Base-by-base conservation (phyloP, 35 echinoderm and acorn worm species). In the Lytechinus variegatus region DNA sequence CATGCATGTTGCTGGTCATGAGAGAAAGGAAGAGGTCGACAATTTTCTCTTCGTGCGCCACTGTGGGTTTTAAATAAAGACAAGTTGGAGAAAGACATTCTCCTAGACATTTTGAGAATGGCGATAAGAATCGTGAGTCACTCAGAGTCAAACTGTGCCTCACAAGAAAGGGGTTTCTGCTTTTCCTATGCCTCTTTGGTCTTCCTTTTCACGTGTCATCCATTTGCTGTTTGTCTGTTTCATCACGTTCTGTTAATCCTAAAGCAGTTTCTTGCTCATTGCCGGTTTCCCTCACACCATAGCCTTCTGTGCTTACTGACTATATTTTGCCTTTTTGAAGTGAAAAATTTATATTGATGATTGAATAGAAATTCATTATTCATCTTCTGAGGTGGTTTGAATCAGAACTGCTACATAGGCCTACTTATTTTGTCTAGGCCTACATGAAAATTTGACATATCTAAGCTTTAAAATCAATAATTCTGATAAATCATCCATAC, bases 51-150 rank as follows among this genome's bases (percentile, higher is more conserved):
- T 79, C 19, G 66, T 24, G 66, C 24, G 66, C n/a, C 19, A 24
- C 16, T 79, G 5, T 71, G n/a, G 19, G 66, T 79, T 79, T 24
- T 79, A 7, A 79, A 79, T 24, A 7, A 79, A 79, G 19, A 79
- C 14, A 79, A 79, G 66, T 79, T 79, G 19, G 16, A 79, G 28
- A 9, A 44, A 21, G 16, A 2, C 87, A 6, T 33, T 90, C 88
- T 54, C 29, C 88, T 12, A 90, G 88, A 90, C 29, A 44, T 90
- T 44, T 90, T 21, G 88, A 54, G 88, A 21, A 90, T 90, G 88
- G 88, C 27, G 88, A 90, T 44, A 90, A 90, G 88, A 44, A 52
- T 44, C 52, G 28, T 90, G 88, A 54, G 88, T 79, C 66, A 79
- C 66, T 79, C 66, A 79, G 19, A 79, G 66, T 24, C 66, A 79